These are phyloP conservation scores for Progne subis DNA, from an alignment of 2,113 vertebrate species.

Conservation along the genomic window DNA sequence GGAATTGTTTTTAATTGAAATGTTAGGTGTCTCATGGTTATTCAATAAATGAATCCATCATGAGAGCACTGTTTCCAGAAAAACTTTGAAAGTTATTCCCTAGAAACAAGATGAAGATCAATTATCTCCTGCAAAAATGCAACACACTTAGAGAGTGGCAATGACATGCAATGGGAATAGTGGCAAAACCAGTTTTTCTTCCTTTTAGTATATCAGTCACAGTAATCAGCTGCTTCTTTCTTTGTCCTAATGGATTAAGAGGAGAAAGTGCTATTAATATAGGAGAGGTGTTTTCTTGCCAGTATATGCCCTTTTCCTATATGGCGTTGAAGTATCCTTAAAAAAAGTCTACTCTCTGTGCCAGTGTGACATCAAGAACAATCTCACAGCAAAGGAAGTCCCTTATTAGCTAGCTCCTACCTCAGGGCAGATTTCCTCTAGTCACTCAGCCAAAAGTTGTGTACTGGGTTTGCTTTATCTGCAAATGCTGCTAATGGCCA, in stretches of 20 bases:
- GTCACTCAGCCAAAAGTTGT: not conserved
- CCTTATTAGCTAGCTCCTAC: not conserved
- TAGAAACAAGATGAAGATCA: not conserved
- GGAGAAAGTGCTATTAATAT: not conserved
- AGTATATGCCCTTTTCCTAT: not conserved
- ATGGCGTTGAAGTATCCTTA: not conserved
- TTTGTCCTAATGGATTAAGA: not conserved
- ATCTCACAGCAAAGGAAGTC: not conserved
- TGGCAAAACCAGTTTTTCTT: not conserved
- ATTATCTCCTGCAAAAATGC: not conserved
- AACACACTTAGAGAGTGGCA: not conserved
- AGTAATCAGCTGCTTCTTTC: not conserved
- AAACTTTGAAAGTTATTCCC: not conserved
- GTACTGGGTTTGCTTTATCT: not conserved
- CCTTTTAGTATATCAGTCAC: not conserved
- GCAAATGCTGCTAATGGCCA: not conserved
- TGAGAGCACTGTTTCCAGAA: not conserved
- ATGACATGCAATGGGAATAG: not conserved
- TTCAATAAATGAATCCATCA: not conserved
- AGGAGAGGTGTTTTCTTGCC: not conserved
- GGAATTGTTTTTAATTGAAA: not conserved
- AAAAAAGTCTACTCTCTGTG: not conserved
- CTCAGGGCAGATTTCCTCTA: not conserved
- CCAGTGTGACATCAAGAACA: not conserved
- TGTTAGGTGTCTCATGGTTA: not conserved